Base-by-base conservation (phyloP, 2,113 vertebrate genomes). In the Hippocampus guttulatus region DNA sequence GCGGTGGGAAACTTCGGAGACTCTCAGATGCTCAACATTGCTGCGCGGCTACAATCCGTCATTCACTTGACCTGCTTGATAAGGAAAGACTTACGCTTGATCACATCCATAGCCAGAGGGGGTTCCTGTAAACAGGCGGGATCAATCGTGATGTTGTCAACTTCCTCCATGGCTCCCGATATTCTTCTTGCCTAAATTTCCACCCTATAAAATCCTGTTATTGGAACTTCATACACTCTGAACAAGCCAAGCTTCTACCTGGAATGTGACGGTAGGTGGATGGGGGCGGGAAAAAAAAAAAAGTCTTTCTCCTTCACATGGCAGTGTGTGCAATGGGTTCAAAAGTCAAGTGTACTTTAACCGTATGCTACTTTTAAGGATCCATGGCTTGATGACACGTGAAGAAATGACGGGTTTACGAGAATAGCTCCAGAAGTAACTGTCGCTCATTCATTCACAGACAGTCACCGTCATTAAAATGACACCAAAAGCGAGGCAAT, bases 51-150 rank as follows among this genome's bases (percentile, higher is more conserved):
- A 3, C 33, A 38, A 38, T 38, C 5, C 14, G 25, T 27, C 21
- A 55, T 58, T 60, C 25, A 1, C 43, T 72, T 6, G 57, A 11
- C 27, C 15, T 41, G 10, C 8, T 21, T 66, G 76, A 82, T 76
- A 80, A 70, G 60, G 5, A 69, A 75, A 64, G 21, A 88, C 90
- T 88, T 85, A 93, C 92, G 68, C 38, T 68, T 84, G 63, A 93
- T 86, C 77, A 91, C 81, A 14, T 93, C 91, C 0, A 85, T 75
- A 38, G 92, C 88, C 69, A 90, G 74, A 0, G 92, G 91, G 1
- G 90, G 89, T 30, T 90, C 78, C 6, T 84, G 85, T 81, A 93
- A 87, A 86, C 92, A 93, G 38, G 84, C 76, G 1, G 91, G 92
- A 73, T 92, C 67, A 6, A 91, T 84, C 25, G 89, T 92, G 70